A percentile compares a stretch with the other conserved stretches of the same genome.
These are phyloP conservation scores for Ichneumoninae sp. DNA, from an alignment of 2,888 invertebrate genomes.

Conservation along the genomic window DNA sequence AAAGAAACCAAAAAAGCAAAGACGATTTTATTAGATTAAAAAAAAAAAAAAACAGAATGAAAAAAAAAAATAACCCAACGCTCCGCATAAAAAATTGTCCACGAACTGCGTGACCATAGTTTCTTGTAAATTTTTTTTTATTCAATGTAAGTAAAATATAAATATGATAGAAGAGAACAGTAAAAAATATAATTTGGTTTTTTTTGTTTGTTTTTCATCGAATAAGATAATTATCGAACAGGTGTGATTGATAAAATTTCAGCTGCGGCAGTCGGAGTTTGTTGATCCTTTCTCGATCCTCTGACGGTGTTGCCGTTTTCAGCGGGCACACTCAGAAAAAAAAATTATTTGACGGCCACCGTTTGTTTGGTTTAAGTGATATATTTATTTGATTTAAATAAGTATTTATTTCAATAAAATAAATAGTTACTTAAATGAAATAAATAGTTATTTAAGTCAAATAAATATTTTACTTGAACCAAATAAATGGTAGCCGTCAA, in stretches of 20 bases:
- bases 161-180: conserved; percentile 39
- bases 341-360: too few relatives aligned
- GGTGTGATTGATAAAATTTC: background rate
- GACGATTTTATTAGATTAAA: too few relatives aligned
- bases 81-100: conserved; percentile 23
- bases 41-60: conserved; percentile 22
- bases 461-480: too few relatives aligned
- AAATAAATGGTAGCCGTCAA: too few relatives aligned
- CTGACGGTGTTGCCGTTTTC: conserved; percentile 73
- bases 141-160: conserved; percentile 61
- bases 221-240: background rate
- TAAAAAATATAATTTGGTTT: background rate
- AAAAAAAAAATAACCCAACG: conserved; percentile 12
- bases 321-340: background rate
- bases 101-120: conserved; percentile 43
- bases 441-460: too few relatives aligned
- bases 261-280: background rate
- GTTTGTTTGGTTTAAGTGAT: too few relatives aligned
- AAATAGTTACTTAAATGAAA: too few relatives aligned
- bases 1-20: too few relatives aligned
- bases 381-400: too few relatives aligned
- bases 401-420: too few relatives aligned
- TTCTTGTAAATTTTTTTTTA: conserved; percentile 62
- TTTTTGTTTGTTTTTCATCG: background rate
- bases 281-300: conserved; percentile 21